Percentiles rank a stretch among this genome's conserved stretches.
These are phyloP conservation scores for Nansenia antarctica DNA, from an alignment of 2,113 vertebrate species.

Conservation along the genomic window DNA sequence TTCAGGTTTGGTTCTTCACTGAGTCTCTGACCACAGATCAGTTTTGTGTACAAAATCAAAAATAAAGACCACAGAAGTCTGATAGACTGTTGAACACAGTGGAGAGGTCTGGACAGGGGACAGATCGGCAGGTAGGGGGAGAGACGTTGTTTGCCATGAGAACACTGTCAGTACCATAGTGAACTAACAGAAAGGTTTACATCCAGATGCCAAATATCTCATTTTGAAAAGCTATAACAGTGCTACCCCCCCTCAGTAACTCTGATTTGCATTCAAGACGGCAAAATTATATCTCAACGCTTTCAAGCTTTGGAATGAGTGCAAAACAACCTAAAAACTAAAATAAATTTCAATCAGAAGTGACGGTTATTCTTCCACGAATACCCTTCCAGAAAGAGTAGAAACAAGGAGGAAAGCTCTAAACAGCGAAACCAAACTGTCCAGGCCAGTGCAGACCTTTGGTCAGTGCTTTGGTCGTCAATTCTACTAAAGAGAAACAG, in stretches of 20 bases:
- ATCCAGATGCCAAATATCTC: background rate
- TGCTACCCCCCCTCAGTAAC: background rate
- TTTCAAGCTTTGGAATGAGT: conserved; percentile 50
- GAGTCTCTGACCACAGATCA: background rate
- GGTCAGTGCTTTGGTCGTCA: conserved; percentile 53
- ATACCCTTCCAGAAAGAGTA: background rate
- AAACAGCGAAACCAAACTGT: background rate
- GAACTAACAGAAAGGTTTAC: background rate
- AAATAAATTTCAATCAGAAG: background rate
- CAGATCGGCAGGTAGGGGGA: background rate
- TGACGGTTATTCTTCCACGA: conserved; percentile 10
- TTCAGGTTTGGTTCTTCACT: background rate
- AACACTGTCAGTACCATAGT: background rate
- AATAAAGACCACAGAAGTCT: fast-evolving
- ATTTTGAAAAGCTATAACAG: background rate
- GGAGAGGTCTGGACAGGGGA: conserved; percentile 35
- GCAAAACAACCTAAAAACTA: conserved; percentile 31
- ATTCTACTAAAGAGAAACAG: conserved; percentile 10
- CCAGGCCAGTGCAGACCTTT: conserved; percentile 31
- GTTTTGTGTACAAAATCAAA: background rate
- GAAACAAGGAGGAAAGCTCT: conserved; percentile 12
- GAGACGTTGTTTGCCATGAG: background rate
- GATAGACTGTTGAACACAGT: conserved; percentile 7
- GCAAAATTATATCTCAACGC: conserved; percentile 3
- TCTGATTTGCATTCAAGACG: conserved; percentile 4